A percentile compares a stretch with the other conserved stretches of the same genome.
Evolutionary conservation across 2,797 vertebrate genomes (phyloP).

Genomic region (Coccyzus lansbergi): DNA sequence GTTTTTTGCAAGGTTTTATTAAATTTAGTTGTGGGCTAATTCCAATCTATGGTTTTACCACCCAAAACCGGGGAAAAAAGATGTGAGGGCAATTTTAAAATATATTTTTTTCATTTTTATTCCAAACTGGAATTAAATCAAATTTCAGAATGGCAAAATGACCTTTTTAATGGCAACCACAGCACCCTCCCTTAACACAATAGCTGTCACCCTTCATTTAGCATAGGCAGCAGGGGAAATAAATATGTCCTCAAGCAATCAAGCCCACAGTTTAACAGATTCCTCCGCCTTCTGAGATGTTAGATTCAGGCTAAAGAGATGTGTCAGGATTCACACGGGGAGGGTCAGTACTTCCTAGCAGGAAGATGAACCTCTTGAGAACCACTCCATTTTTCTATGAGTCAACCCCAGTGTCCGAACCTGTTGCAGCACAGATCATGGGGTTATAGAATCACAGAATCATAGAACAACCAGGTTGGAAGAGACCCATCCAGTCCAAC

Average conservation of each 20-base stretch:
- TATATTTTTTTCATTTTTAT: not conserved
- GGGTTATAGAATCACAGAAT: too few relatives aligned
- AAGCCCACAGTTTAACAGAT: not conserved
- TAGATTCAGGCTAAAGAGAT: not conserved
- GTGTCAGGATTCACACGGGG: not conserved
- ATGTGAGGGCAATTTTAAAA: not conserved
- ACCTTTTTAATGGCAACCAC: not conserved
- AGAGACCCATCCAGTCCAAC: too few relatives aligned
- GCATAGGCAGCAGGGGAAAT: not conserved
- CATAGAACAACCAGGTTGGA: too few relatives aligned
- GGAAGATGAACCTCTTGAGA: not conserved
- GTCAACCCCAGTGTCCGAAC: not conserved
- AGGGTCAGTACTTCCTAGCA: not conserved
- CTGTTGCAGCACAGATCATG: not conserved
- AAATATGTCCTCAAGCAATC: not conserved
- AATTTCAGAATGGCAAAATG: not conserved
- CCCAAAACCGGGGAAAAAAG: not conserved
- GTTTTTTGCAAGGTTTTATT: not conserved
- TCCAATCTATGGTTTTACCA: not conserved
- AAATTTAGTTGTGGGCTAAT: not conserved
- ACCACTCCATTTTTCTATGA: not conserved
- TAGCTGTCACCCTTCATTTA: not conserved
- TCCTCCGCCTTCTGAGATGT: not conserved
- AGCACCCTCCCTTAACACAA: not conserved
- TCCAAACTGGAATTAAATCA: not conserved